Evolutionary conservation across 1,140 invertebrate species (phyloP).

Genomic region (Caenorhabditis remanei): DNA sequence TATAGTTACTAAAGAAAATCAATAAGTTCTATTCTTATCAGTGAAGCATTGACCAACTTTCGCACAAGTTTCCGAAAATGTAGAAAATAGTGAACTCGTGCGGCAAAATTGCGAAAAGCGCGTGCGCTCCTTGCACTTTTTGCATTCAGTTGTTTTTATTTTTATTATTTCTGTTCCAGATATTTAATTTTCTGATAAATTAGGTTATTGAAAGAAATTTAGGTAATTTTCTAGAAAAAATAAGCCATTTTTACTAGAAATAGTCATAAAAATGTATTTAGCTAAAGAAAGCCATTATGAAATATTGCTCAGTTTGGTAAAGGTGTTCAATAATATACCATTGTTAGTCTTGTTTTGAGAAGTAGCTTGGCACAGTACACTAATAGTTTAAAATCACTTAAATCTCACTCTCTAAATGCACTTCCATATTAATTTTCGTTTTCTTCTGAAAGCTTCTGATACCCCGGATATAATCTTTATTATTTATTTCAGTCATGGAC

Average conservation of each 20-base stretch:
- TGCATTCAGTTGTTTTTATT: not conserved
- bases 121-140: not conserved
- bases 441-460: too few relatives aligned
- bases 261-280: too few relatives aligned
- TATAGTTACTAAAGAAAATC: not conserved
- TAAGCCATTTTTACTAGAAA: too few relatives aligned
- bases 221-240: not conserved
- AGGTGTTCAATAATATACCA: not conserved
- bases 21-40: slow-evolving; percentile 1
- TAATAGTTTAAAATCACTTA: too few relatives aligned
- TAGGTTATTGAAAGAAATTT: not conserved
- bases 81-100: not conserved
- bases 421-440: too few relatives aligned
- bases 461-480: not conserved
- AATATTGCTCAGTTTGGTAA: not conserved
- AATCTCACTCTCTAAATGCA: too few relatives aligned
- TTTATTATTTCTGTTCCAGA: not conserved
- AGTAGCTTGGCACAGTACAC: too few relatives aligned
- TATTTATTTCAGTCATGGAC: not conserved
- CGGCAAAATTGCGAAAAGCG: slow-evolving; percentile 16
- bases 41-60: not conserved
- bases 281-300: not conserved
- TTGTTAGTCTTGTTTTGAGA: too few relatives aligned
- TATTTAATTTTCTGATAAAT: too few relatives aligned
- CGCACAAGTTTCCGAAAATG: not conserved